Conservation (phyloP, 2,888 invertebrate species). For the Eutolmus rufibarbis region DNA sequence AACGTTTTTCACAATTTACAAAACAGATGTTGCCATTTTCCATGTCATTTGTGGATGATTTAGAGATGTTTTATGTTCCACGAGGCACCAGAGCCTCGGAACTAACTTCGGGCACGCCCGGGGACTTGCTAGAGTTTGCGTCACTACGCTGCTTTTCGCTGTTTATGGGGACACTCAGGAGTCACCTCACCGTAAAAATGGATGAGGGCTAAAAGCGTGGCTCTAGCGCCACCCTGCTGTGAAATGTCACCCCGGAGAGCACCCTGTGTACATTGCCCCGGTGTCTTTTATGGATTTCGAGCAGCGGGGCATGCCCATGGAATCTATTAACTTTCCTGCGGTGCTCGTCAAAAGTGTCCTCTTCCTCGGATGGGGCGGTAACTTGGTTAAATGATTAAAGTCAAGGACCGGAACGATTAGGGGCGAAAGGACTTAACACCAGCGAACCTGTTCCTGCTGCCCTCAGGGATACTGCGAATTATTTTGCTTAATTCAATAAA, state of each 20-base stretch:
- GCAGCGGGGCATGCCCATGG: background rate
- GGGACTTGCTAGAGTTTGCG: background rate
- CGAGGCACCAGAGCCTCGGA: background rate
- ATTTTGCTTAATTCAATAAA: conserved; percentile 6
- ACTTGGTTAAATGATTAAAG: conserved; percentile 24
- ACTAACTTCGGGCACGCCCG: background rate
- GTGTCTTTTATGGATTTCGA: conserved; percentile 30
- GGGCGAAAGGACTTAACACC: conserved; percentile 1
- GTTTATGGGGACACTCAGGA: conserved; percentile 34
- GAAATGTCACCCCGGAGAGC: conserved; percentile 50
- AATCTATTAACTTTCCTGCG: conserved; percentile 29
- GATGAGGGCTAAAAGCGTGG: conserved; percentile 44
- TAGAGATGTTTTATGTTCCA: conserved; percentile 42
- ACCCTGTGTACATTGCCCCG: background rate
- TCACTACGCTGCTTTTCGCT: background rate
- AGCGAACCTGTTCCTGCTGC: background rate
- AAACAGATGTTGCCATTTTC: conserved; percentile 51
- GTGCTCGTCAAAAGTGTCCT: conserved; percentile 31
- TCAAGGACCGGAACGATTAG: conserved; percentile 24
- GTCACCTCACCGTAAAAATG: conserved; percentile 45
- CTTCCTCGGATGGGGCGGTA: background rate
- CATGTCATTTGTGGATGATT: conserved; percentile 50
- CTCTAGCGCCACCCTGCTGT: conserved; percentile 48
- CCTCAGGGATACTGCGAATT: background rate
- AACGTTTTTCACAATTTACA: conserved; percentile 48